Percentiles rank a stretch among this genome's conserved stretches.
Conservation (phyloP, 2,797 vertebrate genomes). For the Pogonophryne albipinna region DNA sequence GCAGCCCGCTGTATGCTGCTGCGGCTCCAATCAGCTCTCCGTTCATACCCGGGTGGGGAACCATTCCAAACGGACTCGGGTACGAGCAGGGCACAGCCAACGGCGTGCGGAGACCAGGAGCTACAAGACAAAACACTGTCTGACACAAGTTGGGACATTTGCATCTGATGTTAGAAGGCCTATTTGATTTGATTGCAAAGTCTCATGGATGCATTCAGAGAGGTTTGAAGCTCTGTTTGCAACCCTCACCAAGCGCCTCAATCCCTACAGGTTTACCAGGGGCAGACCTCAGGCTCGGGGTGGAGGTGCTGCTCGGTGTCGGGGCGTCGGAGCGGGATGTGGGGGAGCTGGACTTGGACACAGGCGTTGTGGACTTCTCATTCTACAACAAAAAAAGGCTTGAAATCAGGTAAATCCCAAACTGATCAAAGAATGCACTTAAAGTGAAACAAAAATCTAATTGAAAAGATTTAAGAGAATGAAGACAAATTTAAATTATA, state of each 20-base stretch:
- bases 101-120: constrained; percentile 90
- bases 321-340: constrained; percentile 93
- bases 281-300: constrained; percentile 89
- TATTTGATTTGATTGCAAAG: background rate
- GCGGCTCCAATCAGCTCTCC: constrained; percentile 92
- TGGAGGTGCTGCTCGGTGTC: constrained; percentile 91
- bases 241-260: constrained; percentile 88
- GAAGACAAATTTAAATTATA: constrained; percentile 2
- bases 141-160: background rate
- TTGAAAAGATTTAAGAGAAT: background rate
- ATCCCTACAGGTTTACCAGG: constrained; percentile 87
- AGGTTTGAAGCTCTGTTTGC: background rate
- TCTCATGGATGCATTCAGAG: background rate
- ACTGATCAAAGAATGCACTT: background rate
- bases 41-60: constrained; percentile 95
- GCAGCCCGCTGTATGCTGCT: constrained; percentile 89
- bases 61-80: constrained; percentile 92
- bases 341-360: constrained; percentile 95
- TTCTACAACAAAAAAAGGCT: constrained; percentile 81
- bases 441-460: background rate
- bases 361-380: constrained; percentile 94
- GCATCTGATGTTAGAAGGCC: background rate
- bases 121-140: constrained; percentile 48
- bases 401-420: background rate
- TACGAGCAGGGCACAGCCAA: constrained; percentile 92